phyloP scores from a whole-genome alignment of 2,888 invertebrate species.

The Bimastos eiseni region DNA sequence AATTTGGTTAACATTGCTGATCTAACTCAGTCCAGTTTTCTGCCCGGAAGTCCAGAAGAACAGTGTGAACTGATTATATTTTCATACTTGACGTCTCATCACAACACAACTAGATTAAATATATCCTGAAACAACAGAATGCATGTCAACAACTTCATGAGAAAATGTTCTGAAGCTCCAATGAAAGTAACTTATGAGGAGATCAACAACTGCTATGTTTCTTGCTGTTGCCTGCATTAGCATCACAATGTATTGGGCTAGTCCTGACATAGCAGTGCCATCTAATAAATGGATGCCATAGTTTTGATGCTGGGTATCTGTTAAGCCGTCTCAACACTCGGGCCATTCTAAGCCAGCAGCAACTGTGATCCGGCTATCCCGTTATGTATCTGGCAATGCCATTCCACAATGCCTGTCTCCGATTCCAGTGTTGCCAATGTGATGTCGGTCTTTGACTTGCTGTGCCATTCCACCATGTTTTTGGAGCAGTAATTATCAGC shows the following conservation, averaged over 20 bases:
- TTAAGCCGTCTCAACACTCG: not conserved
- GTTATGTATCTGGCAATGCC: not conserved
- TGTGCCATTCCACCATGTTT: not conserved
- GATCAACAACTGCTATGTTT: not conserved
- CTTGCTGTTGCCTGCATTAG: not conserved
- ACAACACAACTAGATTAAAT: not conserved
- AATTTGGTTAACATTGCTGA: not conserved
- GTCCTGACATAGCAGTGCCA: not conserved
- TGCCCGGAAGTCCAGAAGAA: too few species aligned
- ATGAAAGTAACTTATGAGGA: not conserved
- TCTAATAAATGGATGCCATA: not conserved
- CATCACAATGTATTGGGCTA: not conserved
- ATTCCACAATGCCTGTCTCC: not conserved
- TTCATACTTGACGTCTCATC: not conserved
- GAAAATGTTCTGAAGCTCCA: not conserved
- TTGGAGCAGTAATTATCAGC: slow-evolving; percentile 15
- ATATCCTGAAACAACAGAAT: not conserved
- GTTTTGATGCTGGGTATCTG: not conserved
- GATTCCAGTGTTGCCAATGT: not conserved
- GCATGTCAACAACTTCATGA: not conserved
- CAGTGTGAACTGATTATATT: not conserved
- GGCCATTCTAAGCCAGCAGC: not conserved
- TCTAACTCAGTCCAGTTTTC: not conserved
- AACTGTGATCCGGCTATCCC: not conserved
- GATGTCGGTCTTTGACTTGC: slow-evolving; percentile 3